phyloP scores from a whole-genome alignment of 2,113 vertebrate genomes.

The Crotalus tigris region DNA sequence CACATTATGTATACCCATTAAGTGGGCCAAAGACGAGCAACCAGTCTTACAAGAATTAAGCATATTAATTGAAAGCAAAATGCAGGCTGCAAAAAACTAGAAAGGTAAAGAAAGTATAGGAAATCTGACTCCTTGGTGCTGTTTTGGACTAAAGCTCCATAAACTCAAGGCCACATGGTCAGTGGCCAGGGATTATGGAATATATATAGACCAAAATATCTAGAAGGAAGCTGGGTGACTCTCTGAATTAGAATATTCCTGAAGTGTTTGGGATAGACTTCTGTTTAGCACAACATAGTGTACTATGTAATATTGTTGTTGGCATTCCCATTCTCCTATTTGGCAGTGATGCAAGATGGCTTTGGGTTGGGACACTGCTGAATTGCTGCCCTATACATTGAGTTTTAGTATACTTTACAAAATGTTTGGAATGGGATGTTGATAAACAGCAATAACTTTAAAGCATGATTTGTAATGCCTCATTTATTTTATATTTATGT shows the following conservation, averaged over 20 bases:
- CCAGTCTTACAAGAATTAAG: neutral
- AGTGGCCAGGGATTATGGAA: too few relatives aligned
- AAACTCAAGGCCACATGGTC: neutral
- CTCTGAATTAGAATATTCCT: neutral
- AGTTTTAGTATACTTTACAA: neutral
- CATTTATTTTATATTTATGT: neutral
- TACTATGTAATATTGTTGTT: neutral
- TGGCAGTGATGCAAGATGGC: neutral
- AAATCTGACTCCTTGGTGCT: neutral
- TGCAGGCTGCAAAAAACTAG: neutral
- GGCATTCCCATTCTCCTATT: neutral
- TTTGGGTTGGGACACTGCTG: neutral
- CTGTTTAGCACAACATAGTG: neutral
- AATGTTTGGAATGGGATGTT: neutral
- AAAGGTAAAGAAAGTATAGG: neutral
- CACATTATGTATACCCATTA: neutral
- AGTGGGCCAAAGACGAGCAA: neutral
- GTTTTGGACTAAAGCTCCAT: neutral
- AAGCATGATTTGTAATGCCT: neutral
- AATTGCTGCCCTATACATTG: neutral
- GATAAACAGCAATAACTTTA: neutral
- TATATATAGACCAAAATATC: neutral
- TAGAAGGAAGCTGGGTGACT: neutral
- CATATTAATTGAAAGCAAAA: neutral
- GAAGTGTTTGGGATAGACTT: neutral